Conservation (phyloP, 92 coral and sea anemone species). For the Palythoa heliodiscus region DNA sequence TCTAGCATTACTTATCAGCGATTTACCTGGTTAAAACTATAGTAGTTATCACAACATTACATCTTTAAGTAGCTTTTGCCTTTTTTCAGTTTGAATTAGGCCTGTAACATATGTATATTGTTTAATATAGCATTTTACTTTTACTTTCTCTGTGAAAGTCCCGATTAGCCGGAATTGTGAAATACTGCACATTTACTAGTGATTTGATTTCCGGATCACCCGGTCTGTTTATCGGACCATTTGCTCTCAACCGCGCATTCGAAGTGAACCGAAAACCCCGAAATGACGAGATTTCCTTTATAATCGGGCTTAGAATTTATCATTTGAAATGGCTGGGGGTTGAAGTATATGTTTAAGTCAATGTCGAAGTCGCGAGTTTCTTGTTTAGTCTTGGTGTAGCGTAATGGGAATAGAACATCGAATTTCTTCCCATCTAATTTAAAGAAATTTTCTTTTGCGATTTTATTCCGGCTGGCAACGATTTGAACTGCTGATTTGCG, state of each 20-base stretch:
- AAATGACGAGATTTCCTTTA: too few species aligned
- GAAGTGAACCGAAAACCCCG: not conserved
- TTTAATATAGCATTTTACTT: not conserved
- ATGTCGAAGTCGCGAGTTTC: not conserved
- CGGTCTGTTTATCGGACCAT: slow-evolving; percentile 6
- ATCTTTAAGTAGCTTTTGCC: too few species aligned
- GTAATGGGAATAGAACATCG: not conserved
- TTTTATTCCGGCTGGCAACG: not conserved
- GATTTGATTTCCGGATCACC: not conserved
- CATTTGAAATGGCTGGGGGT: not conserved
- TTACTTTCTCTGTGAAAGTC: not conserved
- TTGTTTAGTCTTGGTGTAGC: not conserved
- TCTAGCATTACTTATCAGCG: not conserved
- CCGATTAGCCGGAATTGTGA: not conserved
- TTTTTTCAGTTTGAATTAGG: not conserved
- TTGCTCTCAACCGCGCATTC: not conserved
- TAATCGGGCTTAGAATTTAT: not conserved
- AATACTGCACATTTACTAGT: not conserved
- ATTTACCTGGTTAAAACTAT: not conserved
- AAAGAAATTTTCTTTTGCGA: not conserved
- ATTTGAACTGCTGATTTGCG: not conserved
- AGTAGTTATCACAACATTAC: not conserved
- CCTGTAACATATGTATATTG: not conserved
- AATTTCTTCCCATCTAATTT: not conserved
- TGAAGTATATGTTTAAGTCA: not conserved